These are phyloP conservation scores for Cordilura impudica DNA, from an alignment of 2,888 invertebrate species.

Conservation along the genomic window DNA sequence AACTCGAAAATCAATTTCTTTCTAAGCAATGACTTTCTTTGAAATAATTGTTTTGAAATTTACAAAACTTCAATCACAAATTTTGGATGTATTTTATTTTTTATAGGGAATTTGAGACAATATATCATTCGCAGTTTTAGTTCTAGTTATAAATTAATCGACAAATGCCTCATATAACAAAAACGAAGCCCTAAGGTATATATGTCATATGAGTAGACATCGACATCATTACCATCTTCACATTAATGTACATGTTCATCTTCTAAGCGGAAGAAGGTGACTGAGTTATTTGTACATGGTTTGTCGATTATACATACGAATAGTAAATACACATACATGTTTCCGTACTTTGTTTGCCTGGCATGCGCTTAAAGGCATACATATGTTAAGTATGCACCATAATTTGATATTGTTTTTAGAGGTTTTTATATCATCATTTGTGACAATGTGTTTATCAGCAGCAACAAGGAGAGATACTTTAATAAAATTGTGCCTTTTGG, in stretches of 20 bases:
- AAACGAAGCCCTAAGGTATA: too few species aligned
- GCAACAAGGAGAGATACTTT: background rate
- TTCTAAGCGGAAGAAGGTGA: slow-evolving; percentile 13
- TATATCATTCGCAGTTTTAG: too few species aligned
- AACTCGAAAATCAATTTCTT: too few species aligned
- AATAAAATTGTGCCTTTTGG: background rate
- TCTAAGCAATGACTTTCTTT: too few species aligned
- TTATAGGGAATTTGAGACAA: too few species aligned
- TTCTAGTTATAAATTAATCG: too few species aligned
- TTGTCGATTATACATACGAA: background rate
- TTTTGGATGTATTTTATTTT: too few species aligned
- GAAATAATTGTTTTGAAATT: too few species aligned
- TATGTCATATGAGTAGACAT: background rate
- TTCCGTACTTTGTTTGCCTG: slow-evolving; percentile 28
- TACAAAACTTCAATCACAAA: too few species aligned
- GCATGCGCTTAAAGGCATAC: slow-evolving; percentile 42
- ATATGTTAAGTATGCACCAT: slow-evolving; percentile 33
- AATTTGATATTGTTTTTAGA: slow-evolving; percentile 41
- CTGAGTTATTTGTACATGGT: slow-evolving; percentile 14
- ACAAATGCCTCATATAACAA: too few species aligned
- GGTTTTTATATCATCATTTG: slow-evolving; percentile 7
- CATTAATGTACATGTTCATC: slow-evolving; percentile 5
- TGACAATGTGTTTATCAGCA: background rate
- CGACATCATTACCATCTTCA: slow-evolving; percentile 12
- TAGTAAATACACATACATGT: slow-evolving; percentile 19